phyloP scores from a whole-genome alignment of 1,140 invertebrate genomes.

The Lasioglossum baleicum region DNA sequence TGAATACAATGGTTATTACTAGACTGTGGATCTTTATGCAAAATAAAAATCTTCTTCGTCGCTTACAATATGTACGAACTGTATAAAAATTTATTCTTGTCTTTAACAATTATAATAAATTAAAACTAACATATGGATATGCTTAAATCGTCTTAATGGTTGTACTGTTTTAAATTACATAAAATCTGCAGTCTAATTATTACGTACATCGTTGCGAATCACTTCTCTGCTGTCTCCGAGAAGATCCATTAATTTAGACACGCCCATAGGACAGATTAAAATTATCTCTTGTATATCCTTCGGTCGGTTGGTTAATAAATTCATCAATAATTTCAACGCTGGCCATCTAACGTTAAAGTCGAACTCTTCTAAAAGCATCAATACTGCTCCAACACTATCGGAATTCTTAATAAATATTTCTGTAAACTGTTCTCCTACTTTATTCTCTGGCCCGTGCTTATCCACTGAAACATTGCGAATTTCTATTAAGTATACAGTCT shows the following conservation, averaged over 20 bases:
- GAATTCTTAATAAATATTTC: conserved; percentile 98
- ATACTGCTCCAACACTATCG: conserved; percentile 91
- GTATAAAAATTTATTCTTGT: no score
- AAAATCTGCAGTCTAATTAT: not conserved
- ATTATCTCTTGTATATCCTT: conserved; percentile 98
- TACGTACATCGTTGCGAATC: conserved; percentile 94
- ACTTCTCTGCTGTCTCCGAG: conserved; percentile 96
- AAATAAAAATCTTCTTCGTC: no score
- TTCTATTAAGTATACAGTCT: not conserved
- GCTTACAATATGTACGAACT: no score
- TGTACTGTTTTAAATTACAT: no score
- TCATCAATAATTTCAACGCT: conserved; percentile 91
- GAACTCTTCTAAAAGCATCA: conserved; percentile 96
- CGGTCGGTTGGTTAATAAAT: conserved; percentile 89
- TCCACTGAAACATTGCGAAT: conserved; percentile 68
- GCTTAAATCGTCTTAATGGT: no score
- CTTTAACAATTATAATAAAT: no score
- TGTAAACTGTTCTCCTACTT: conserved; percentile 95
- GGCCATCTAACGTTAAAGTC: conserved; percentile 95
- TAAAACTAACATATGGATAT: no score
- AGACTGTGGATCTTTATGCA: no score
- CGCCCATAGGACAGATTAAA: conserved; percentile 96
- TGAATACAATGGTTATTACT: not conserved
- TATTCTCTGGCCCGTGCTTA: conserved; percentile 74
- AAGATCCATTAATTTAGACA: conserved; percentile 98